phyloP scores from a whole-genome alignment of 2,888 invertebrate species.

The Cecidostiba fungosa region DNA sequence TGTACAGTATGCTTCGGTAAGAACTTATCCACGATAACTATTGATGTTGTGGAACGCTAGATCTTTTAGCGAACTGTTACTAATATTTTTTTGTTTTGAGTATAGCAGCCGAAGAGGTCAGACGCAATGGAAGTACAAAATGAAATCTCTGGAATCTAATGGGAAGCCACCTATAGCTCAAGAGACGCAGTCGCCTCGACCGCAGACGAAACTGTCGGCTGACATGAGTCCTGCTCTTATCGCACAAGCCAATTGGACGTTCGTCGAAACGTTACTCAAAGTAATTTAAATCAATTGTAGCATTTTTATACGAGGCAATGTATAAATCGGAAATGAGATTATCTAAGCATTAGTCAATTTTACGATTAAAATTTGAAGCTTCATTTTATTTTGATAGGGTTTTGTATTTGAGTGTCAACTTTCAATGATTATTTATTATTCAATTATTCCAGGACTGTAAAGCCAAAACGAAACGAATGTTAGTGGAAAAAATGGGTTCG shows the following conservation, averaged over 20 bases:
- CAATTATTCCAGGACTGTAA: conserved; percentile 88
- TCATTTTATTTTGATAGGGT: too few species aligned
- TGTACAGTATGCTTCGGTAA: conserved; percentile 77
- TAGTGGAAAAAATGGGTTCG: conserved; percentile 99
- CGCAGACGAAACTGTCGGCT: conserved; percentile 82
- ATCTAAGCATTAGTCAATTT: neutral
- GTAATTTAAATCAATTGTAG: conserved; percentile 79
- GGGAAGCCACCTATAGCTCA: conserved; percentile 75
- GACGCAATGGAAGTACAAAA: conserved; percentile 79
- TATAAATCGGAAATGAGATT: neutral
- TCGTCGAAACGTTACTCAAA: conserved; percentile 98
- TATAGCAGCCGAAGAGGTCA: conserved; percentile 77
- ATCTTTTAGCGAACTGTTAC: neutral
- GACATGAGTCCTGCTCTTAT: conserved; percentile 93
- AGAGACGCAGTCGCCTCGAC: conserved; percentile 78
- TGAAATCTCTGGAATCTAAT: conserved; percentile 78
- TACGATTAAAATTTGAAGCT: neutral
- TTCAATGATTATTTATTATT: neutral
- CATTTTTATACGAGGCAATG: neutral
- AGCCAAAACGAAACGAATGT: conserved; percentile 97
- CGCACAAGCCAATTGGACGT: conserved; percentile 98
- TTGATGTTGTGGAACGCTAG: conserved; percentile 52
- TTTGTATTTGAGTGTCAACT: too few species aligned
- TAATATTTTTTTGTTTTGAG: conserved; percentile 35
- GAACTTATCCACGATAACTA: conserved; percentile 66